Percentiles rank a stretch among this genome's conserved stretches.
Conservation (phyloP, 1,140 invertebrate species). For the Batillaria attramentaria region DNA sequence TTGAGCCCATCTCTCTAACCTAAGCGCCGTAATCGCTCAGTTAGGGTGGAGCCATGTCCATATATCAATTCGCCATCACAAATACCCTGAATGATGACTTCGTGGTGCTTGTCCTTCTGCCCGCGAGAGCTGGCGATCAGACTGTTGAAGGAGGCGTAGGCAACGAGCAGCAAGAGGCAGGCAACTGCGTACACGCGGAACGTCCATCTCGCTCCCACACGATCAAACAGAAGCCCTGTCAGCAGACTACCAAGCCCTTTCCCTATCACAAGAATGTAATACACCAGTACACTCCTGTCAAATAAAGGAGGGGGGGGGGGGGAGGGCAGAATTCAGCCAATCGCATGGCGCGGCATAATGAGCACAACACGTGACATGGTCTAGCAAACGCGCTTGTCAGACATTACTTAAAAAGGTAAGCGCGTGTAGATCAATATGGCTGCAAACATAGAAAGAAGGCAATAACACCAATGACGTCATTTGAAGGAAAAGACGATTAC, state of each 20-base stretch:
- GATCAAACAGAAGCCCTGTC: conserved; percentile 44
- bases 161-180: conserved; percentile 18
- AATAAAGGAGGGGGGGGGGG: no score
- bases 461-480: no score
- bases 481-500: no score
- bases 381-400: neutral
- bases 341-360: no score
- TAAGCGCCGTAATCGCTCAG: no score
- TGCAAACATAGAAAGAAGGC: neutral
- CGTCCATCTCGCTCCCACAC: conserved; percentile 43
- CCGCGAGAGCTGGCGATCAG: no score
- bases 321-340: no score
- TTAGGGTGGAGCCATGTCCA: no score
- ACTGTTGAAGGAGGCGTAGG: conserved; percentile 38
- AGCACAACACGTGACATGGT: neutral
- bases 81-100: no score
- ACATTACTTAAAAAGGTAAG: neutral
- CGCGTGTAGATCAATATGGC: neutral
- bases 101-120: no score
- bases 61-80: no score
- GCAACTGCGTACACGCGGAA: conserved; percentile 33
- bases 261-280: conserved; percentile 18
- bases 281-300: neutral
- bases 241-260: conserved; percentile 47
- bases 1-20: no score